These are phyloP conservation scores for Hippocampus guttulatus DNA, from an alignment of 2,113 vertebrate genomes.

Conservation along the genomic window DNA sequence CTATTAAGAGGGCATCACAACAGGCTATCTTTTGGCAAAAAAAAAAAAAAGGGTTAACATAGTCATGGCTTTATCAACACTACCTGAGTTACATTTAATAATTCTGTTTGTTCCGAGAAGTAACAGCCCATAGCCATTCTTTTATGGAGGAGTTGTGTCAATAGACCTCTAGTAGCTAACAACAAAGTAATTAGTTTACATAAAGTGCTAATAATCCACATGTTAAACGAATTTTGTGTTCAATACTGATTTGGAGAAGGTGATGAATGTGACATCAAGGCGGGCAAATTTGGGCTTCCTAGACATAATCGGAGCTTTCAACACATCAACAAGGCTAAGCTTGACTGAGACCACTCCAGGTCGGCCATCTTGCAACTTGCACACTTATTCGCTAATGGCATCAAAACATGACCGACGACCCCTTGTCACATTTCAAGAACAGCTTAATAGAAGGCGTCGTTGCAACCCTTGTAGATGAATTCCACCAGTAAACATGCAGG, in stretches of 20 bases:
- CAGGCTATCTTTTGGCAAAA: slow-evolving; percentile 44
- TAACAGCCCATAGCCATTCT: slow-evolving; percentile 73
- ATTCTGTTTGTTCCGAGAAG: slow-evolving; percentile 60
- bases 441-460: slow-evolving; percentile 36
- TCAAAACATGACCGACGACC: slow-evolving; percentile 27
- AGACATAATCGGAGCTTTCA: slow-evolving; percentile 31
- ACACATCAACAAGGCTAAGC: not conserved
- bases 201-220: slow-evolving; percentile 77
- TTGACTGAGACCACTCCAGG: not conserved
- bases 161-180: slow-evolving; percentile 62
- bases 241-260: slow-evolving; percentile 44
- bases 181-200: slow-evolving; percentile 68
- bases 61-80: slow-evolving; percentile 74
- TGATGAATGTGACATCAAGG: slow-evolving; percentile 40
- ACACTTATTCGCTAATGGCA: not conserved
- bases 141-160: slow-evolving; percentile 62
- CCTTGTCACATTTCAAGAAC: slow-evolving; percentile 57
- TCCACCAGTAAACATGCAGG: slow-evolving; percentile 61
- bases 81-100: slow-evolving; percentile 76
- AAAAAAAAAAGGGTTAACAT: slow-evolving; percentile 28
- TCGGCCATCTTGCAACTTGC: not conserved
- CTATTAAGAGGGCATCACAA: slow-evolving; percentile 34
- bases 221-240: slow-evolving; percentile 57
- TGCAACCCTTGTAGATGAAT: slow-evolving; percentile 34
- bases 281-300: slow-evolving; percentile 48